phyloP scores from a whole-genome alignment of 2,888 invertebrate species.

The Gerris lacustris region DNA sequence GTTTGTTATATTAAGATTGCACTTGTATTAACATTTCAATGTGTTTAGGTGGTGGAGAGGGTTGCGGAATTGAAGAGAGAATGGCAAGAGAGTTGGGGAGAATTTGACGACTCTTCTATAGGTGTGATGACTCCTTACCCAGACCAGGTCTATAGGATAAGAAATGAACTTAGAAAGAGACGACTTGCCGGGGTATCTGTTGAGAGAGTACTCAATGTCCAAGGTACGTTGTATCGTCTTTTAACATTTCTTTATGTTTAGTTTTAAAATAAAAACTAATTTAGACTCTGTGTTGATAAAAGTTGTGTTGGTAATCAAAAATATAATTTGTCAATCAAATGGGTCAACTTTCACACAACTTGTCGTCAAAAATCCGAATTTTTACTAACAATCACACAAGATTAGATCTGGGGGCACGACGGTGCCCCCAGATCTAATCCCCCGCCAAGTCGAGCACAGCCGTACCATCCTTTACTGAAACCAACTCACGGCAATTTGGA shows the following conservation, averaged over 20 bases:
- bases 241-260: background rate
- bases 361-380: no score
- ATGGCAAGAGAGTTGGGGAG: constrained; percentile 67
- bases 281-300: background rate
- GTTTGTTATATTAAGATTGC: no score
- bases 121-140: constrained; percentile 77
- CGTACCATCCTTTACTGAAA: no score
- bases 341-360: no score
- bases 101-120: constrained; percentile 60
- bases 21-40: no score
- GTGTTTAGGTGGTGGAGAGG: constrained; percentile 52
- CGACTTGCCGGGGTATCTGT: constrained; percentile 63
- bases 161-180: constrained; percentile 60
- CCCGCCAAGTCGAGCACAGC: no score
- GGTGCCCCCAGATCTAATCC: no score
- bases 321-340: background rate
- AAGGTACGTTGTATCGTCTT: constrained; percentile 42
- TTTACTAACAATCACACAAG: no score
- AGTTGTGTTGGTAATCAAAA: background rate
- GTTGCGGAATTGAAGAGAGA: constrained; percentile 56
- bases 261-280: background rate
- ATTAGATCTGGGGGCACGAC: no score
- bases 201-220: constrained; percentile 70
- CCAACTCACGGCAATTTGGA: no score
- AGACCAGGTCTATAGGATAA: constrained; percentile 63